Base-by-base conservation (phyloP, 2,888 invertebrate species). In the Ernsta delagoae region DNA sequence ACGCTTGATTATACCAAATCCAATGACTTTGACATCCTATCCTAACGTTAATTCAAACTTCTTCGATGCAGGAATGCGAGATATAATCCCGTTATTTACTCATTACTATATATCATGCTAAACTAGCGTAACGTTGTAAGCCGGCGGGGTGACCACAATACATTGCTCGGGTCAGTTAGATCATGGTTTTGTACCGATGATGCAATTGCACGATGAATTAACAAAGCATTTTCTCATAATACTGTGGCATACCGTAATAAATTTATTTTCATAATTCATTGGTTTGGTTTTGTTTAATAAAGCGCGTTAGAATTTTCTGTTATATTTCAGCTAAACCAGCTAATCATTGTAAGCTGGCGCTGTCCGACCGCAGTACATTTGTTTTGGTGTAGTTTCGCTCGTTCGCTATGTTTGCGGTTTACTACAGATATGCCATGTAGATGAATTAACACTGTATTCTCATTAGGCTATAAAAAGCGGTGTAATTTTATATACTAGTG, bases 351-450 rank as follows among this genome's bases (percentile, higher is more conserved):
- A 57, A 68, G 68, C 68, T 48, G 68, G 48, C 50, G 62, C 57
- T 57, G 43, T 48, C 48, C 24, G 68, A 68, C 68, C 62, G 34
- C 62, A 59, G 24, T 62, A 62, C 68, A 68, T 68, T 68, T 62
- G 68, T 68, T 67, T 67, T 54, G 61, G 67, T 67, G 45, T 67
- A 61, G 67, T 60, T 61, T 67, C 61, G 56, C 67, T 61, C 67
- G 59, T 67, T 68, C 54, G 56, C 61, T 61, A 31, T 36, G 61
- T 61, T 68, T 62, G 67, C 31, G 67, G 67, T 62, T 68, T 61
- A 61, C 31, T 61, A 57, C 61, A 48, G 56, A 68, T 68, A 61
- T 68, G 8, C 31, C 53, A 34, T 45, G 56, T 67, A 60, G 3
- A 56, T n/a, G n/a, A 56, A 34, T 5, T 56, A 34, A n/a, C 5